These are phyloP conservation scores for Bradynema listronoti DNA, from an alignment of 1,140 invertebrate species.

Conservation along the genomic window DNA sequence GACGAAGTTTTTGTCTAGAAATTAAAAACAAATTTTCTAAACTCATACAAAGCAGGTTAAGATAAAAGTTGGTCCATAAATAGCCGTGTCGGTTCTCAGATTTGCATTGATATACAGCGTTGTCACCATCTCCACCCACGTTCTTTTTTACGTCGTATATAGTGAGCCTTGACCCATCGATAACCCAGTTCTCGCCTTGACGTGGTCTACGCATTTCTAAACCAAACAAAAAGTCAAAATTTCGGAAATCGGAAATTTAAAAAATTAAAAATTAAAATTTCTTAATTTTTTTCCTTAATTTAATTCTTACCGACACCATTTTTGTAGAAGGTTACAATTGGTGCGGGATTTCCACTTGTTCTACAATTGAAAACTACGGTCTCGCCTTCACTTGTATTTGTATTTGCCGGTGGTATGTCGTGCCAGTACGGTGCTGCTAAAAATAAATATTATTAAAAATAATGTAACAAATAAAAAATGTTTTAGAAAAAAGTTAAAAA, in stretches of 20 bases:
- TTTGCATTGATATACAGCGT: constrained; percentile 96
- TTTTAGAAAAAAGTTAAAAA: not conserved
- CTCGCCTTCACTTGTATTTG: constrained; percentile 85
- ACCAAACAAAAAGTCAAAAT: constrained; percentile 20
- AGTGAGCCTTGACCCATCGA: constrained; percentile 68
- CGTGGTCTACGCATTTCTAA: constrained; percentile 40
- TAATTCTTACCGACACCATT: constrained; percentile 69
- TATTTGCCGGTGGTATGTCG: constrained; percentile 73
- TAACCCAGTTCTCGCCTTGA: constrained; percentile 61
- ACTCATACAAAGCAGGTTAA: constrained; percentile 82
- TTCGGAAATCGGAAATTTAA: too few species aligned
- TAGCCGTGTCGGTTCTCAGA: constrained; percentile 85
- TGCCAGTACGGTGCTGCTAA: constrained; percentile 83
- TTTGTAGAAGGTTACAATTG: constrained; percentile 88
- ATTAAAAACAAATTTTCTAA: not conserved
- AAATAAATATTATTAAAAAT: constrained; percentile 26
- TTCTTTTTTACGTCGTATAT: constrained; percentile 74
- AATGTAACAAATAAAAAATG: not conserved
- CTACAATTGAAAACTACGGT: constrained; percentile 77
- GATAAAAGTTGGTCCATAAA: constrained; percentile 78
- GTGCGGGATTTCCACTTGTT: constrained; percentile 78
- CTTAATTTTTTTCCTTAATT: not conserved
- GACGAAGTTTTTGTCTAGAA: too few species aligned
- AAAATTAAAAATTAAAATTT: too few species aligned
- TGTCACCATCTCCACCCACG: constrained; percentile 67